phyloP scores from a whole-genome alignment of 2,113 vertebrate species.

The Trematomus loennbergii region DNA sequence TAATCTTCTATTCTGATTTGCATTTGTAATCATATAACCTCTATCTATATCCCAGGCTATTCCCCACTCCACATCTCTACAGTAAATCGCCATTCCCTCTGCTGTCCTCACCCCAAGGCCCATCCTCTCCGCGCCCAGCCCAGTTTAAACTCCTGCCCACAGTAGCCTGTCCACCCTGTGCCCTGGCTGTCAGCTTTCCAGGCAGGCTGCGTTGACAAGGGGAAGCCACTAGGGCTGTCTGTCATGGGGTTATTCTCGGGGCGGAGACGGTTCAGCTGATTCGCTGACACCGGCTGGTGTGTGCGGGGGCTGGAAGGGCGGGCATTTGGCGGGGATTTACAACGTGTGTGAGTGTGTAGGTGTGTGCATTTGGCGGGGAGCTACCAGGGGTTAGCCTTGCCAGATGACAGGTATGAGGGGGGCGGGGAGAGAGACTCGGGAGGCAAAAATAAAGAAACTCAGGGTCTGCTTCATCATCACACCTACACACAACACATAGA shows the following conservation, averaged over 20 bases:
- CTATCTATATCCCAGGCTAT: slow-evolving; percentile 15
- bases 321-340: slow-evolving; percentile 74
- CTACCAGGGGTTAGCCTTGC: slow-evolving; percentile 80
- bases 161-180: slow-evolving; percentile 75
- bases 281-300: slow-evolving; percentile 80
- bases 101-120: slow-evolving; percentile 39
- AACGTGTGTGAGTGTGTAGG: slow-evolving; percentile 41
- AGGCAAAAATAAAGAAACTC: slow-evolving; percentile 64
- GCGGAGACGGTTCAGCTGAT: slow-evolving; percentile 85
- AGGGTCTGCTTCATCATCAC: slow-evolving; percentile 54
- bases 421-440: slow-evolving; percentile 63
- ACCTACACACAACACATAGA: slow-evolving; percentile 63
- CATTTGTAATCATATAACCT: slow-evolving; percentile 22
- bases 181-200: slow-evolving; percentile 84
- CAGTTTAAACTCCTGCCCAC: slow-evolving; percentile 63
- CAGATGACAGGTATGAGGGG: slow-evolving; percentile 82
- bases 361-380: slow-evolving; percentile 78
- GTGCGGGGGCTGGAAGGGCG: slow-evolving; percentile 78
- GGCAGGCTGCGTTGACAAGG: slow-evolving; percentile 81
- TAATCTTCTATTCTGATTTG: slow-evolving; percentile 13
- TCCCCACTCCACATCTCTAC: slow-evolving; percentile 14
- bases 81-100: slow-evolving; percentile 21
- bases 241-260: slow-evolving; percentile 84
- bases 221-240: slow-evolving; percentile 85
- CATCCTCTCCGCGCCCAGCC: slow-evolving; percentile 59